Percentiles rank a stretch among this genome's conserved stretches.
phyloP scores from a whole-genome alignment of 2,113 vertebrate genomes.

The Serilophus lunatus region DNA sequence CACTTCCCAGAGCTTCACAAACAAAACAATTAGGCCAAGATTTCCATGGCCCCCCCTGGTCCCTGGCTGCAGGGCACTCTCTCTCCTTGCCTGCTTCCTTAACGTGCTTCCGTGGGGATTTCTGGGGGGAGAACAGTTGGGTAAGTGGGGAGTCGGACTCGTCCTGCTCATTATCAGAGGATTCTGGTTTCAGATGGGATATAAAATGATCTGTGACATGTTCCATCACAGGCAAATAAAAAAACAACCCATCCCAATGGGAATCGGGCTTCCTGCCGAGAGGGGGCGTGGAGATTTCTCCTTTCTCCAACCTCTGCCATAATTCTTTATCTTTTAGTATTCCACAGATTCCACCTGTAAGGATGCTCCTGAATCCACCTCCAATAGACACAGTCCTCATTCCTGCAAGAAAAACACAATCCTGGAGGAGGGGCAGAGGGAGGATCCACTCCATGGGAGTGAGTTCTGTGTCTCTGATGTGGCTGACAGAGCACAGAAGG shows the following conservation, averaged over 20 bases:
- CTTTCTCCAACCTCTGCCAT: not conserved
- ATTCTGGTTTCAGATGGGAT: not conserved
- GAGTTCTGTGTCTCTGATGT: not conserved
- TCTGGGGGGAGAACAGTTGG: not conserved
- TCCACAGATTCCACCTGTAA: too few species aligned
- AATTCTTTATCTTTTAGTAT: not conserved
- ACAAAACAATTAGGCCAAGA: conserved; percentile 72
- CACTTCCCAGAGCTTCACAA: conserved; percentile 47
- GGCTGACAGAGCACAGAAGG: not conserved
- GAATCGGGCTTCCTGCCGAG: not conserved
- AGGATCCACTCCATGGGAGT: not conserved
- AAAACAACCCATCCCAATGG: not conserved
- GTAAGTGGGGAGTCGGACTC: not conserved
- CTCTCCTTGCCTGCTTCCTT: not conserved
- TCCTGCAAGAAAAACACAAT: not conserved
- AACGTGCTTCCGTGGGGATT: not conserved
- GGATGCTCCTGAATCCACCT: not conserved
- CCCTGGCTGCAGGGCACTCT: not conserved
- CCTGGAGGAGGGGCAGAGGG: not conserved
- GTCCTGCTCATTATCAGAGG: fast-evolving
- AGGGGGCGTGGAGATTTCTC: not conserved
- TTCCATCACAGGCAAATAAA: not conserved
- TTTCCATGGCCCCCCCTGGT: not conserved
- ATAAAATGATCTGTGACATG: fast-evolving
- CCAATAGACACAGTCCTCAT: fast-evolving